Base-by-base conservation (phyloP, 92 coral and sea anemone genomes). In the Scolanthus callimorphus region DNA sequence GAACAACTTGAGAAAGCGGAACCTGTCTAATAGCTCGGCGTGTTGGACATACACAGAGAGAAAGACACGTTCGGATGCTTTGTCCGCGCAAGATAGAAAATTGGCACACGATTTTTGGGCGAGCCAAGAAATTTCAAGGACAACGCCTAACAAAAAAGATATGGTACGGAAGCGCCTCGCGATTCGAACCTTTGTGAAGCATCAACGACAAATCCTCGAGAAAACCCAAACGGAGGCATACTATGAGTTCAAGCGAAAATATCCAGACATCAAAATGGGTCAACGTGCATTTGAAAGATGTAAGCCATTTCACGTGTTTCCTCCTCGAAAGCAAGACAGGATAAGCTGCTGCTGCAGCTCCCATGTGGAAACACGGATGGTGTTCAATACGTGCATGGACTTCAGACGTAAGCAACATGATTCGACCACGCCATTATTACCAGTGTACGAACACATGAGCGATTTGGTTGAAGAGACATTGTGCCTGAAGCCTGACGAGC, bases 11-110 rank as follows among this genome's bases (percentile, higher is more conserved):
- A 6, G 6, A 6, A 34, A 6, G 6, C 6, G 15, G 15, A 34
- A 6, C 6, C 43, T 34, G 15, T 6, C 6, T 6, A 34, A 15
- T 34, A 15, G 15, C 6, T 6, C 43, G 15, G 6, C 15, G 9
- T 34, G 43, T 34, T 34, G 43, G 43, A 34, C 43, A n/a, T n/a
- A 34, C 43, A 34, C 43, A 34, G 43, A 34, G 15, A 34, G 43
- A 15, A 6, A 15, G 15, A 34, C 43, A 34, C 6, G 43, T 6
- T 34, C 43, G 9, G 43, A 34, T 34, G 43, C 43, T 6, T 6
- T 34, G 15, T 15, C 43, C 9, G 15, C 43, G 43, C 9, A 6
- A 34, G 15, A 34, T 34, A 6, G 43, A 15, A 34, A 34, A 34
- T 15, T 34, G 6, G 43, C 15, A 6, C 43, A 34, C 15, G 43